These are phyloP conservation scores for Gymnoscopelus microlampas DNA, from an alignment of 2,797 vertebrate genomes.

Conservation along the genomic window DNA sequence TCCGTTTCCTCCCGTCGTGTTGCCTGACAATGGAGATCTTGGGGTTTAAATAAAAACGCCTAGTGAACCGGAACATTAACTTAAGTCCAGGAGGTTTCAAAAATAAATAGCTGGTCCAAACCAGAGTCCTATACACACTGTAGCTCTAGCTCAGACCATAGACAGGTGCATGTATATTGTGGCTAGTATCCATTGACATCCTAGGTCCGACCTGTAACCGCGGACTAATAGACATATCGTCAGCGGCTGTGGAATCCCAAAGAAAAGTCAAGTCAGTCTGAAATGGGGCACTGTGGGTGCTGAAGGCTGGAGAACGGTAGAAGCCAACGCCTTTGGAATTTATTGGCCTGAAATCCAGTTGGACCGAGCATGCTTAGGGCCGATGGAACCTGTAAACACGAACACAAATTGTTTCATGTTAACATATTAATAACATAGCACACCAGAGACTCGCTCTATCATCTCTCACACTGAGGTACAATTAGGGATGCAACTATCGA, in stretches of 20 bases:
- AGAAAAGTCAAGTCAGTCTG: conserved; percentile 27
- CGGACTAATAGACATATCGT: conserved; percentile 39
- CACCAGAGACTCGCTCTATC: no score
- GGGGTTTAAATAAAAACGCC: background rate
- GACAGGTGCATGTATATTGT: conserved; percentile 62
- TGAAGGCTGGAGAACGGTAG: conserved; percentile 33
- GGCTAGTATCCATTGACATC: conserved; percentile 27
- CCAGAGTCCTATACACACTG: conserved; percentile 33
- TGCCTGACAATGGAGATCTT: background rate
- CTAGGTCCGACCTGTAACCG: conserved; percentile 35
- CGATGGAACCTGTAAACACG: conserved; percentile 81
- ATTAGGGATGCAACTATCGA: background rate
- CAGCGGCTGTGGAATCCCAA: conserved; percentile 30
- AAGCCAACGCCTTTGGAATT: conserved; percentile 25
- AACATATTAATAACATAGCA: no score
- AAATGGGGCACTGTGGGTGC: conserved; percentile 23
- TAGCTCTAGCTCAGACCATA: conserved; percentile 38
- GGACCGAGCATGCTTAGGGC: conserved; percentile 63
- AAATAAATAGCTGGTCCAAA: conserved; percentile 64
- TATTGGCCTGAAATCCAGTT: conserved; percentile 32
- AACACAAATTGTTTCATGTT: conserved; percentile 9
- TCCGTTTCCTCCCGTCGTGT: background rate
- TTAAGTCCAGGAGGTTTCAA: conserved; percentile 33
- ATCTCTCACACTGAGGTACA: background rate
- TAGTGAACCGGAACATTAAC: background rate